These are phyloP conservation scores for Chloroceryle amazona DNA, from an alignment of 2,797 vertebrate genomes.

Conservation along the genomic window DNA sequence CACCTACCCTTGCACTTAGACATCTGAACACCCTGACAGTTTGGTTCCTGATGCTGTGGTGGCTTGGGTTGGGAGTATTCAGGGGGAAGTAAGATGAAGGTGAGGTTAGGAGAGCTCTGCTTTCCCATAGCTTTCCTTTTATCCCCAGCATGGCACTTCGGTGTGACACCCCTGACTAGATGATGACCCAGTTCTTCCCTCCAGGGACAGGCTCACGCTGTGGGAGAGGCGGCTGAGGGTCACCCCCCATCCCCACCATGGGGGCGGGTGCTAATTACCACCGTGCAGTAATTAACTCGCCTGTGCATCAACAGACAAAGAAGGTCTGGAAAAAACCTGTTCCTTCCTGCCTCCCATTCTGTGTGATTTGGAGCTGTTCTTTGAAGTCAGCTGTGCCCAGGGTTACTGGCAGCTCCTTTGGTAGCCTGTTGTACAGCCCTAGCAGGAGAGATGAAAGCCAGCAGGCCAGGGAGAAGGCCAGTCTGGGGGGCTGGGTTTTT, in stretches of 20 bases:
- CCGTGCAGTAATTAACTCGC: slow-evolving; percentile 9
- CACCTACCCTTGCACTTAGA: not conserved
- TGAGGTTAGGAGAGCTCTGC: not conserved
- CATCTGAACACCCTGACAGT: not conserved
- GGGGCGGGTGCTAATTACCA: slow-evolving; percentile 33
- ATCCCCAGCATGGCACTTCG: not conserved
- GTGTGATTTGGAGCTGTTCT: slow-evolving; percentile 37
- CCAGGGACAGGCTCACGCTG: not conserved
- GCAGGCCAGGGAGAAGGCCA: not conserved
- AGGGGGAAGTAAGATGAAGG: not conserved
- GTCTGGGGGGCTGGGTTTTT: not conserved
- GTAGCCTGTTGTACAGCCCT: not conserved
- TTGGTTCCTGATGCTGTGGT: not conserved
- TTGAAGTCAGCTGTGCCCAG: slow-evolving; percentile 41
- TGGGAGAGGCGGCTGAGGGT: not conserved
- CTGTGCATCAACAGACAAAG: slow-evolving; percentile 2
- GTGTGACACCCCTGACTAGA: not conserved
- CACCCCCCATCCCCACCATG: not conserved
- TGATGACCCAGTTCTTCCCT: slow-evolving; percentile 21
- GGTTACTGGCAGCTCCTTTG: slow-evolving; percentile 12
- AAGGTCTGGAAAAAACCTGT: slow-evolving; percentile 17
- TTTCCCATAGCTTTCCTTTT: not conserved
- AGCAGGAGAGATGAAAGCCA: not conserved
- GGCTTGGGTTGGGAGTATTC: not conserved
- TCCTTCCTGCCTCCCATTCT: slow-evolving; percentile 5